Evolutionary conservation across 2,113 vertebrate species (phyloP).

Genomic region (Sakesphorus luctuosus): DNA sequence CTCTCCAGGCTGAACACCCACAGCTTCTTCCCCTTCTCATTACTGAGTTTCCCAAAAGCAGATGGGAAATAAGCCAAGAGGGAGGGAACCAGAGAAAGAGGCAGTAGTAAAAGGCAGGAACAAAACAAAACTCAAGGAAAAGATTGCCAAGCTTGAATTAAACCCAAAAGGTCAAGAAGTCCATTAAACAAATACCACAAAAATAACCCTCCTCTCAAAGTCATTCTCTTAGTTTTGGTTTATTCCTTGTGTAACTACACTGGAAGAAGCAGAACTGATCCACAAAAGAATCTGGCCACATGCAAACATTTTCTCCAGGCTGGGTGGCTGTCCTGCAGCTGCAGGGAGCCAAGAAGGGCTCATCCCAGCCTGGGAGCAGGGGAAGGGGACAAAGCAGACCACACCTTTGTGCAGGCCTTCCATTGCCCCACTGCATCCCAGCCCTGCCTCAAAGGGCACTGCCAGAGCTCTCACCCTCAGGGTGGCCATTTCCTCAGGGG

Average conservation of each 20-base stretch:
- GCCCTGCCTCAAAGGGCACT: background rate
- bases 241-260: background rate
- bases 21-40: background rate
- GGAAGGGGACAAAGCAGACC: background rate
- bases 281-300: background rate
- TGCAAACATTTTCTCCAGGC: background rate
- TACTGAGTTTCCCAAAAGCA: constrained; percentile 13
- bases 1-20: background rate
- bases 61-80: background rate
- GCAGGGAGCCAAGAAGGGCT: background rate
- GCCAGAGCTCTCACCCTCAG: background rate
- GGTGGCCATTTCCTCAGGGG: background rate
- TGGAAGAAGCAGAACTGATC: background rate
- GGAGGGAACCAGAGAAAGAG: background rate
- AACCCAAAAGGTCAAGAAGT: background rate
- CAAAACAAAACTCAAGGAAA: background rate
- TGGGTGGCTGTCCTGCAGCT: background rate
- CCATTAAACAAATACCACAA: background rate
- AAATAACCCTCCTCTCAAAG: background rate
- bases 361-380: accelerated
- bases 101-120: background rate
- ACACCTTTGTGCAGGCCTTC: accelerated
- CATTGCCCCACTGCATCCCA: accelerated
- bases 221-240: background rate
- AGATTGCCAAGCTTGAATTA: background rate